phyloP scores from a whole-genome alignment of 53 echinoderm and acorn worm genomes.

The Luidia sarsii region DNA sequence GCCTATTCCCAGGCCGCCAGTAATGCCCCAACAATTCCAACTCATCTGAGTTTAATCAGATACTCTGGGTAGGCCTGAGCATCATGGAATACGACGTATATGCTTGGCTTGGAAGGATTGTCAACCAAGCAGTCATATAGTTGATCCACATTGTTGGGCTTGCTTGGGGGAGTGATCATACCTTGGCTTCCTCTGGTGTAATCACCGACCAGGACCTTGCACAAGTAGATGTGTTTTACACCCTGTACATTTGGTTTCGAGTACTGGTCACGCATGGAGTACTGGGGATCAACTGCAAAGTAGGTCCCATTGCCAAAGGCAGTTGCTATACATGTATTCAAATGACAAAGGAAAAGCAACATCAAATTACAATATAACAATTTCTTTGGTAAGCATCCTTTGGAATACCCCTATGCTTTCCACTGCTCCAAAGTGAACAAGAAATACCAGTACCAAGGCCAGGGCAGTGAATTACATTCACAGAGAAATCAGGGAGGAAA shows the following conservation, averaged over 20 bases:
- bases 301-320: conserved; percentile 66
- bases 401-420: too few species aligned
- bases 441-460: too few species aligned
- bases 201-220: conserved; percentile 60
- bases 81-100: conserved; percentile 63
- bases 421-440: too few species aligned
- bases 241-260: conserved; percentile 33
- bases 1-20: too few species aligned
- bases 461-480: too few species aligned
- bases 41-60: conserved; percentile 55
- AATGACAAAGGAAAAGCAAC: too few species aligned
- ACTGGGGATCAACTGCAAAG: conserved; percentile 46
- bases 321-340: too few species aligned
- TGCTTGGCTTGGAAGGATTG: conserved; percentile 19
- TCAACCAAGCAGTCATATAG: conserved; percentile 54
- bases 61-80: conserved; percentile 68
- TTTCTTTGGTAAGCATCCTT: too few species aligned
- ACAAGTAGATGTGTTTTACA: conserved; percentile 35
- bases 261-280: conserved; percentile 26
- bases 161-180: conserved; percentile 48
- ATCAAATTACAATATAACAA: too few species aligned
- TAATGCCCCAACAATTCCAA: too few species aligned
- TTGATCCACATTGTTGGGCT: conserved; percentile 18
- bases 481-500: too few species aligned
- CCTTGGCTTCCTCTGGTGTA: conserved; percentile 42